A percentile compares a stretch with the other conserved stretches of the same genome.
These are phyloP conservation scores for Lithobates pipiens DNA, from an alignment of 2,797 vertebrate species.

Conservation along the genomic window DNA sequence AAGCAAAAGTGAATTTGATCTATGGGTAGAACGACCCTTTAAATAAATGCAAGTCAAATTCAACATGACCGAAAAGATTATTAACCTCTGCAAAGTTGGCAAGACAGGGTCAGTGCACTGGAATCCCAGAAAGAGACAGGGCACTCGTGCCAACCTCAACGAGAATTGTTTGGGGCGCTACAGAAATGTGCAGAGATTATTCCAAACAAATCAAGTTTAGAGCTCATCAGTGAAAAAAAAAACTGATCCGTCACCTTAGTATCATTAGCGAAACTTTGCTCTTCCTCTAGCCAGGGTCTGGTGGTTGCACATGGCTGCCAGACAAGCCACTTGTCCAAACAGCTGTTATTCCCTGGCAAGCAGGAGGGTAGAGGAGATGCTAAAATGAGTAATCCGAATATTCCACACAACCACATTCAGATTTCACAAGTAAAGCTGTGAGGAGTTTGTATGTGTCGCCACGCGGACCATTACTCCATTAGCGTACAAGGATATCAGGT, in stretches of 20 bases:
- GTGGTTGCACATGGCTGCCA: not conserved
- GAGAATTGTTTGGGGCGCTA: not conserved
- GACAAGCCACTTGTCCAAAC: slow-evolving; percentile 5
- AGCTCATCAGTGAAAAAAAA: not conserved
- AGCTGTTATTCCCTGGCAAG: not conserved
- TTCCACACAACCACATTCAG: not conserved
- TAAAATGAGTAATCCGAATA: slow-evolving; percentile 6
- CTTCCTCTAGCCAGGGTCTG: not conserved
- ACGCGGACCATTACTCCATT: no score
- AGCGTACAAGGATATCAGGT: not conserved
- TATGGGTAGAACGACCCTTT: no score
- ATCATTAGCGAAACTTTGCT: not conserved
- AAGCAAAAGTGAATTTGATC: no score
- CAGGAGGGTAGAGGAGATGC: not conserved
- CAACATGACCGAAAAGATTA: not conserved
- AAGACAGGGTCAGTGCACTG: not conserved
- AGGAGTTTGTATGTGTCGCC: no score
- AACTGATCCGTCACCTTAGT: not conserved
- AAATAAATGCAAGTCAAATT: no score
- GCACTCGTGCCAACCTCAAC: not conserved
- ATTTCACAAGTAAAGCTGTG: no score
- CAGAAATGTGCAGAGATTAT: not conserved
- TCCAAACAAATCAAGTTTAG: not conserved
- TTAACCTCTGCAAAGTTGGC: not conserved
- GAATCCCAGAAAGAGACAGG: not conserved